phyloP scores from a whole-genome alignment of 2,888 invertebrate genomes.

The Diplolepis rosae region DNA sequence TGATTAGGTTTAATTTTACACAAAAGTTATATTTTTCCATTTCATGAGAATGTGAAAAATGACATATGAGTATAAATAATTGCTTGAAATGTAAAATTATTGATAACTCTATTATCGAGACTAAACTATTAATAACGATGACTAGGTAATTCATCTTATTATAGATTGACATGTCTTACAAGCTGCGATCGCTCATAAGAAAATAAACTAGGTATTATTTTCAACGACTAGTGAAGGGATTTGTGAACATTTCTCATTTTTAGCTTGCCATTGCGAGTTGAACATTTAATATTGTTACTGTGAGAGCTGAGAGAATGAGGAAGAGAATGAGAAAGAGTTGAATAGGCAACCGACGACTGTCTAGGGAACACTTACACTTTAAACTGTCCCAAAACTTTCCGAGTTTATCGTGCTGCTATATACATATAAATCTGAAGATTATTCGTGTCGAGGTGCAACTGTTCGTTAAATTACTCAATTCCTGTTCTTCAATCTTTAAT shows the following conservation, averaged over 20 bases:
- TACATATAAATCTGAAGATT: conserved; percentile 11
- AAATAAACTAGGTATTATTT: conserved; percentile 7
- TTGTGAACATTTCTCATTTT: conserved; percentile 26
- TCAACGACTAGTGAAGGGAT: conserved; percentile 2
- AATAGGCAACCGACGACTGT: conserved; percentile 51
- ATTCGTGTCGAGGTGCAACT: not conserved
- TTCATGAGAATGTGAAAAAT: no score
- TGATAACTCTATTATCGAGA: no score
- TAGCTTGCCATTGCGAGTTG: not conserved
- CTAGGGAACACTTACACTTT: conserved; percentile 56
- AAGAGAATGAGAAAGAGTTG: not conserved
- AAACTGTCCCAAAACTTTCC: conserved; percentile 51
- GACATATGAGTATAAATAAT: no score
- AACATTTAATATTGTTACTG: conserved; percentile 27
- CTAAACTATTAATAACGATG: no score
- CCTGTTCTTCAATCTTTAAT: not conserved
- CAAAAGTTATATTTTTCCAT: no score
- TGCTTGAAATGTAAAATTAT: no score
- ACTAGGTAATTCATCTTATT: conserved; percentile 2
- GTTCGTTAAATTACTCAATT: not conserved
- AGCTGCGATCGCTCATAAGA: conserved; percentile 9
- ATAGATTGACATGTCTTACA: not conserved
- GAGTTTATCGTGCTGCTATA: conserved; percentile 37
- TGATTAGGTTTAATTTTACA: no score
- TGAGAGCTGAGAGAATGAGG: not conserved